phyloP scores from a whole-genome alignment of 2,888 invertebrate species.

The Zaprionus lineosus region DNA sequence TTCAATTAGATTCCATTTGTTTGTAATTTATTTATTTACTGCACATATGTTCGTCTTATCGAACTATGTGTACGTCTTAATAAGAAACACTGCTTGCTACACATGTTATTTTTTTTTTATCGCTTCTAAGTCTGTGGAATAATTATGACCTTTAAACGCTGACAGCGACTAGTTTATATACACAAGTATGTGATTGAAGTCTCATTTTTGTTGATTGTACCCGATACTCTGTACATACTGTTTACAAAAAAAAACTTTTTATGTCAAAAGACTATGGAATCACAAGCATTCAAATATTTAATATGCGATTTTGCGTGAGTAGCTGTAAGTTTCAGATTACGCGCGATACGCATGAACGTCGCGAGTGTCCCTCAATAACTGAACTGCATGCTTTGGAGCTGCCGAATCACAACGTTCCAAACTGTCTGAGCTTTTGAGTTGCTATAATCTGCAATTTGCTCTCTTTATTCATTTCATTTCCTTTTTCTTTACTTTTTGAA shows the following conservation, averaged over 20 bases:
- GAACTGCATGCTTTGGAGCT: constrained; percentile 24
- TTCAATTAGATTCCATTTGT: too few species aligned
- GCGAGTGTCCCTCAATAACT: constrained; percentile 49
- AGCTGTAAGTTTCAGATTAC: constrained; percentile 11
- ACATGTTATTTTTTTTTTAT: constrained; percentile 56
- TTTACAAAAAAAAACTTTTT: constrained; percentile 20
- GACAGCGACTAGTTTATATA: constrained; percentile 5
- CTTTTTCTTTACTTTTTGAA: background rate
- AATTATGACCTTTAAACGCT: constrained; percentile 65
- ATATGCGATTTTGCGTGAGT: background rate
- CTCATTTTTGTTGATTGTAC: constrained; percentile 6
- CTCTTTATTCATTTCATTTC: too few species aligned
- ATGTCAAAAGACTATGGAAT: constrained; percentile 23
- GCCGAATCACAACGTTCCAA: too few species aligned
- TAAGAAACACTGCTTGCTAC: too few species aligned
- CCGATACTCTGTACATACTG: constrained; percentile 14
- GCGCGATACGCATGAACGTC: constrained; percentile 23
- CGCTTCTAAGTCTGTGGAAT: constrained; percentile 40
- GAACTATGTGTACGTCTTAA: constrained; percentile 9
- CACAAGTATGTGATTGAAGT: constrained; percentile 19
- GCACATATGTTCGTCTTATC: too few species aligned
- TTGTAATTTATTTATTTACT: constrained; percentile 6
- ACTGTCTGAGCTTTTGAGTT: background rate
- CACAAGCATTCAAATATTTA: constrained; percentile 23
- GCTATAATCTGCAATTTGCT: background rate